Evolutionary conservation across 1,140 invertebrate genomes (phyloP).

Genomic region (Pararge aegeria): DNA sequence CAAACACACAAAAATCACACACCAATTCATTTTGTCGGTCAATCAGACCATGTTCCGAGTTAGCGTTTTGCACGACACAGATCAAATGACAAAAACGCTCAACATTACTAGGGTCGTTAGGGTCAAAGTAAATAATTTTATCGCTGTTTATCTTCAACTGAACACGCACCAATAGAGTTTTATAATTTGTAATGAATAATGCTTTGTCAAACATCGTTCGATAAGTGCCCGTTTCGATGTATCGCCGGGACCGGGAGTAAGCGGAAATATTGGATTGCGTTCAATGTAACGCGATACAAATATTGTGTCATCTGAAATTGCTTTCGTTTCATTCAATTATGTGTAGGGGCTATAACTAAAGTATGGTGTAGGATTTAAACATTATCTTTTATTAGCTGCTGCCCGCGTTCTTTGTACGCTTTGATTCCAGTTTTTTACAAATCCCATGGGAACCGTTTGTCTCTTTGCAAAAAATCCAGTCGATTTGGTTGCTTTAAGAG

Average conservation of each 20-base stretch:
- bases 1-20: slow-evolving; percentile 64
- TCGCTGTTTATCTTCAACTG: slow-evolving; percentile 51
- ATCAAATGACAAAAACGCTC: slow-evolving; percentile 57
- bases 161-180: slow-evolving; percentile 24
- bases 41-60: slow-evolving; percentile 45
- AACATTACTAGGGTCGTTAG: slow-evolving; percentile 43
- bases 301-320: slow-evolving; percentile 13
- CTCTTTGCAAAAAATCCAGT: too few species aligned
- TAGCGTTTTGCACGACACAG: slow-evolving; percentile 36
- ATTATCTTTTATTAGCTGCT: too few species aligned
- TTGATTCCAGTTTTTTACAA: too few species aligned
- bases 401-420: too few species aligned
- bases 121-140: slow-evolving; percentile 68
- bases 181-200: slow-evolving; percentile 32
- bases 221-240: slow-evolving; percentile 6
- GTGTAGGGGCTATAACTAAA: background rate
- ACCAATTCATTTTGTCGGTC: slow-evolving; percentile 56
- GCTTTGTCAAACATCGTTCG: slow-evolving; percentile 12
- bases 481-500: too few species aligned
- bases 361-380: background rate
- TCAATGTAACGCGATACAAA: slow-evolving; percentile 26
- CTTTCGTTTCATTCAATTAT: slow-evolving; percentile 3
- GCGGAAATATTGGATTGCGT: slow-evolving; percentile 28
- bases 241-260: slow-evolving; percentile 10
- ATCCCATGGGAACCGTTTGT: too few species aligned